Evolutionary conservation across 2,113 vertebrate species (phyloP).

Genomic region (Menura novaehollandiae): DNA sequence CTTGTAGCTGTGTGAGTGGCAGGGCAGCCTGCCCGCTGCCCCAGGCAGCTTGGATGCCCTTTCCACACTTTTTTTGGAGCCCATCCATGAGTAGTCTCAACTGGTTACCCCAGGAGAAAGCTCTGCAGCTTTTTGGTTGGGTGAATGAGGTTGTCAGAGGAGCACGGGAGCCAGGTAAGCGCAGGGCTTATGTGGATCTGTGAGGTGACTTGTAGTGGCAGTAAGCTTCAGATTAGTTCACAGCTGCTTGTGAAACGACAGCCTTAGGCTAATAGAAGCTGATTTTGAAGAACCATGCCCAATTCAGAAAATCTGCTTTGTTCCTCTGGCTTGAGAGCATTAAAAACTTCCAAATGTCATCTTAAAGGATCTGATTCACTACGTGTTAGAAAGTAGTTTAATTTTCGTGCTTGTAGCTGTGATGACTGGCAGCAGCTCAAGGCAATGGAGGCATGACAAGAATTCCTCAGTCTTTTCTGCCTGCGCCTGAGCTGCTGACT

Average conservation of each 20-base stretch:
- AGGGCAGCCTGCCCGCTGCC: background rate
- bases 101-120: background rate
- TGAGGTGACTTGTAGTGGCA: background rate
- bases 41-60: background rate
- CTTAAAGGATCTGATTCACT: background rate
- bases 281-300: background rate
- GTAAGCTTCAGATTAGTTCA: background rate
- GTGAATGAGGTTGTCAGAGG: background rate
- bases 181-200: background rate
- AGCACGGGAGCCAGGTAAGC: background rate
- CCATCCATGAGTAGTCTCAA: background rate
- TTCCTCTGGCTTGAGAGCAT: background rate
- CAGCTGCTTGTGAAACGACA: background rate
- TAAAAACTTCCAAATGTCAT: background rate
- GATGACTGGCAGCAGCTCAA: background rate
- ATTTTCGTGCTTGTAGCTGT: background rate
- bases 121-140: background rate
- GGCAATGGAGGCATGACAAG: background rate
- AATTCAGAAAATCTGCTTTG: background rate
- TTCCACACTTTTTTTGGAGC: background rate
- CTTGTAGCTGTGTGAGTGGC: background rate
- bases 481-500: background rate
- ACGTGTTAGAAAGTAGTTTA: background rate
- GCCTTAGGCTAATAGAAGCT: background rate
- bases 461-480: background rate